phyloP scores from a whole-genome alignment of 2,888 invertebrate species.

The Cantharis rustica region DNA sequence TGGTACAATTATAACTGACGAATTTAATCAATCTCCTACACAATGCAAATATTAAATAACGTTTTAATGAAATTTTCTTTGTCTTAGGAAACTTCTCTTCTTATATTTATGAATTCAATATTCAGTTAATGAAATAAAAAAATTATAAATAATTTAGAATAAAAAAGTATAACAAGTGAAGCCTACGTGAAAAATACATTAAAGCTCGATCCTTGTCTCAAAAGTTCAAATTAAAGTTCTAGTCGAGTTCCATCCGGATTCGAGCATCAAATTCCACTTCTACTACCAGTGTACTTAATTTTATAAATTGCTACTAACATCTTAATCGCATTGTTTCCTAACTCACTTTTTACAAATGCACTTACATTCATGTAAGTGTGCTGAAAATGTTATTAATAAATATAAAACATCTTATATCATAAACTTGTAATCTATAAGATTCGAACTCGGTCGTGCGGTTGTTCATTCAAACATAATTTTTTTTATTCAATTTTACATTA shows the following conservation, averaged over 20 bases:
- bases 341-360: background rate
- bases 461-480: background rate
- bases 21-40: background rate
- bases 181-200: background rate
- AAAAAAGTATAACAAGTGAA: background rate
- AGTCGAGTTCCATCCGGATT: background rate
- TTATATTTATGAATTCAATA: background rate
- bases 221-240: background rate
- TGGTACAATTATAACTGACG: background rate
- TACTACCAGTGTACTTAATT: background rate
- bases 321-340: background rate
- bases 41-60: background rate
- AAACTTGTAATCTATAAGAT: background rate
- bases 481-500: too few species aligned
- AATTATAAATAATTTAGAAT: background rate
- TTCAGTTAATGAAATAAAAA: background rate
- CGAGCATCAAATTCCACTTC: slow-evolving; percentile 4
- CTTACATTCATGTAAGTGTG: background rate
- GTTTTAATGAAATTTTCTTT: slow-evolving; percentile 1
- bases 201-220: background rate
- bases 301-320: slow-evolving; percentile 2
- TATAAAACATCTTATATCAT: background rate
- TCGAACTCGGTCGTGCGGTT: background rate
- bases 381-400: background rate
- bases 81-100: background rate